Evolutionary conservation across 2,888 invertebrate species (phyloP).

Genomic region (Corbicula japonica): DNA sequence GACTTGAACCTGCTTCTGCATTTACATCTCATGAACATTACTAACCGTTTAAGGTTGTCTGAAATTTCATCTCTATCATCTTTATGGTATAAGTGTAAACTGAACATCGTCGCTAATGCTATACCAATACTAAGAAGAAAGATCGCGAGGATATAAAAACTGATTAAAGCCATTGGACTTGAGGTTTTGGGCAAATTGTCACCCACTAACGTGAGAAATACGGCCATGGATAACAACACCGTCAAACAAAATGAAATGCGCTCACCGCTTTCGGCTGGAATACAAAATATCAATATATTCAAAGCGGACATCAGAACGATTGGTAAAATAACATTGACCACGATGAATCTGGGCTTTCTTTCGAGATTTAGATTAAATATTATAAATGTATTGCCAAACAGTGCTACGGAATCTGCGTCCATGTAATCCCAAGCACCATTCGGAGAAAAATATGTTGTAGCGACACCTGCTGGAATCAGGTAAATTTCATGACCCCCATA

Average conservation of each 20-base stretch:
- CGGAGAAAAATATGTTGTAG: not conserved
- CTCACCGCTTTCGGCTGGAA: conserved; percentile 40
- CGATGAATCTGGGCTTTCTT: conserved; percentile 36
- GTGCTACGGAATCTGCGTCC: too few relatives aligned
- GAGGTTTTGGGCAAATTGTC: conserved; percentile 31
- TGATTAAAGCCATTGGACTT: conserved; percentile 2
- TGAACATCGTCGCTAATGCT: too few relatives aligned
- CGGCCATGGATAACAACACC: conserved; percentile 35
- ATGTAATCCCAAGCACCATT: not conserved
- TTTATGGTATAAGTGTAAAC: too few relatives aligned
- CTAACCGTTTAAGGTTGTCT: too few relatives aligned
- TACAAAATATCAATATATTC: conserved; percentile 33
- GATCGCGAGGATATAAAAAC: conserved; percentile 20
- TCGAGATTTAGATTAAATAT: too few relatives aligned
- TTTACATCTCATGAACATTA: too few relatives aligned
- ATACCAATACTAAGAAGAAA: too few relatives aligned
- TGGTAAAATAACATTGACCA: conserved; percentile 39
- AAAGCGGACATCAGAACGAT: conserved; percentile 16
- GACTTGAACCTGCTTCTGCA: too few relatives aligned
- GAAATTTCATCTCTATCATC: too few relatives aligned
- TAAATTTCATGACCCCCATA: conserved; percentile 11
- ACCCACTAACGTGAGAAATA: conserved; percentile 34
- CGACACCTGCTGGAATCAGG: not conserved
- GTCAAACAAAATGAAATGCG: conserved; percentile 41
- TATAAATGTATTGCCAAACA: too few relatives aligned